These are phyloP conservation scores for Rostratula benghalensis DNA, from an alignment of 2,113 vertebrate genomes.

Conservation along the genomic window DNA sequence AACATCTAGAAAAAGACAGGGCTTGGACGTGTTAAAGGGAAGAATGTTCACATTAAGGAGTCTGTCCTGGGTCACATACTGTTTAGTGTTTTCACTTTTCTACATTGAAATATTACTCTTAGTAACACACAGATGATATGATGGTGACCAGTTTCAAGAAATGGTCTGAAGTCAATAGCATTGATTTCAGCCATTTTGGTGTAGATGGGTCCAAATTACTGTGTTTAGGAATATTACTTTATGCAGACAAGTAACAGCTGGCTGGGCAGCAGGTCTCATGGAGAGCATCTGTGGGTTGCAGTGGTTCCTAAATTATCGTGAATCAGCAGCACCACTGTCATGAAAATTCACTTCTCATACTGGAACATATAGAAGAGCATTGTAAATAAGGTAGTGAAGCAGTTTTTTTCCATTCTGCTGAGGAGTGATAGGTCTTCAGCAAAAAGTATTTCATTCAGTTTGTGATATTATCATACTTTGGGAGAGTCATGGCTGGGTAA, in stretches of 20 bases:
- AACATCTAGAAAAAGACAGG: neutral
- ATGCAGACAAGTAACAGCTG: neutral
- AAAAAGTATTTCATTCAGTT: neutral
- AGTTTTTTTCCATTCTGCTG: neutral
- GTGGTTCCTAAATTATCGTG: constrained; percentile 2
- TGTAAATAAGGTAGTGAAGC: neutral
- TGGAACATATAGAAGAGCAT: neutral
- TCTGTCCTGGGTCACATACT: fast-evolving
- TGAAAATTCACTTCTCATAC: constrained; percentile 4
- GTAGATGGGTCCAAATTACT: neutral
- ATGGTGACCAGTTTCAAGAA: neutral
- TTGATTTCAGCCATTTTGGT: neutral
- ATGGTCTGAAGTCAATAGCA: neutral
- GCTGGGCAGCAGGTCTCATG: neutral
- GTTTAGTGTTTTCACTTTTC: neutral
- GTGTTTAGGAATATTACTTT: neutral
- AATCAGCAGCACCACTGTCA: constrained; percentile 22
- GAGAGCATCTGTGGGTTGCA: neutral
- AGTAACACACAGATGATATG: neutral
- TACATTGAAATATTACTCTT: neutral
- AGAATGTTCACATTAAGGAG: neutral
- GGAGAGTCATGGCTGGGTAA: neutral
- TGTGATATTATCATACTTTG: neutral
- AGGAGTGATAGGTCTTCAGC: neutral
- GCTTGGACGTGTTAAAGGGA: neutral